Evolutionary conservation across 2,888 invertebrate genomes (phyloP), one percentile per base, ranked within the genome.

Genomic region (Pammene fasciana): DNA sequence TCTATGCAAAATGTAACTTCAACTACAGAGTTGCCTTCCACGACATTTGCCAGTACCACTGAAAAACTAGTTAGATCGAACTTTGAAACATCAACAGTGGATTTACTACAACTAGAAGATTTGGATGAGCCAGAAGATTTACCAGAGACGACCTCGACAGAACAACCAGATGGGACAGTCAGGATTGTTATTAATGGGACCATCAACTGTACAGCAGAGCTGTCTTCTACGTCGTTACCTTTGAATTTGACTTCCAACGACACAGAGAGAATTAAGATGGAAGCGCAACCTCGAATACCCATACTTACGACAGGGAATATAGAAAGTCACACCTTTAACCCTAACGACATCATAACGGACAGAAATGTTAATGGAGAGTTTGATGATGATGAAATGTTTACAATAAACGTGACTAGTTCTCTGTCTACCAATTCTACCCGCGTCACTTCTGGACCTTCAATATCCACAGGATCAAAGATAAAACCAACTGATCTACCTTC

Each of bases 341-440:
- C 89, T 3, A 83, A 84, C 54, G 92, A 92, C 46, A 89, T 92
- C 10, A 92, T 92, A 45, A 92, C 92, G 1, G 87, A 91, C 60
- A 80, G 86, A 73, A 85, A 76, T 62, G 75, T 84, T 0, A 78
- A 82, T 59, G 86, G 79, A n/a, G 84, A 76, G n/a, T 88, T 86
- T 62, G 89, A 89, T 70, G 93, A 93, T 18, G 90, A 92, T 73
- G 93, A 94, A 75, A 89, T 90, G 34, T 92, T 94, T 71, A 91
- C 93, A 60, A 93, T 94, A 73, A 94, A 94, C 75, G 94, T 94
- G 10, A 94, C 94, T 4, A 93, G 94, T 75, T 92, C 93, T 48
- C 78, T 93, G 52, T 85, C 86, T 34, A 85, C 90, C 7, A 94
- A 94, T 70, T 88, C 90, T 8, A 85, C 83, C 62, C 77, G 75